phyloP scores from a whole-genome alignment of 2,113 vertebrate genomes.

The Thunnus maccoyii region DNA sequence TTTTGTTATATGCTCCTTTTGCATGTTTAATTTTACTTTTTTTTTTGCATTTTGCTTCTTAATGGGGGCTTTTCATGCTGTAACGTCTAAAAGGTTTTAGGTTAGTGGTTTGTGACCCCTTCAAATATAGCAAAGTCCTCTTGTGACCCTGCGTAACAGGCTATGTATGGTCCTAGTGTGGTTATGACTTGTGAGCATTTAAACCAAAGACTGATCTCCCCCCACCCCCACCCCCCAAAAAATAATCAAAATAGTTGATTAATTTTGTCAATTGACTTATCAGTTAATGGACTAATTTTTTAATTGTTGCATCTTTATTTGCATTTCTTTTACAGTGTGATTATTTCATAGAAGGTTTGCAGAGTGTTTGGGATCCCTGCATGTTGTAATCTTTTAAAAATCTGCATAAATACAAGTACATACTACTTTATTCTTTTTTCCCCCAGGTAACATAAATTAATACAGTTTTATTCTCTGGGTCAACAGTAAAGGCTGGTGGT shows the following conservation, averaged over 20 bases:
- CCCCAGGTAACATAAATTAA: background rate
- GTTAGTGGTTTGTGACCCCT: background rate
- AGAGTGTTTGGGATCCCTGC: background rate
- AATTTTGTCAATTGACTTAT: too few species aligned
- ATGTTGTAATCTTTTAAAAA: background rate
- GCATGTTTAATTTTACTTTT: too few species aligned
- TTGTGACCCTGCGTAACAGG: background rate
- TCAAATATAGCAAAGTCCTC: background rate
- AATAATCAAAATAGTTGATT: too few species aligned
- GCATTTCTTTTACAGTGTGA: too few species aligned
- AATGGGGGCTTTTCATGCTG: too few species aligned
- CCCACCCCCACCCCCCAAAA: too few species aligned
- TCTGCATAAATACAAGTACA: background rate
- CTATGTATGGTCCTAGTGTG: background rate
- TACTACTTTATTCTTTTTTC: too few species aligned
- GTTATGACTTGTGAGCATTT: too few species aligned
- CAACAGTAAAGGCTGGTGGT: slow-evolving; percentile 91
- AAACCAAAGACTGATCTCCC: too few species aligned
- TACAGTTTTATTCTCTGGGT: slow-evolving; percentile 5
- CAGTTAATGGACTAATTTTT: too few species aligned
- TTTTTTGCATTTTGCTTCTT: too few species aligned
- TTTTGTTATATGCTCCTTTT: background rate
- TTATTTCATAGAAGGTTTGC: background rate
- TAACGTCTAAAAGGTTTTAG: background rate
- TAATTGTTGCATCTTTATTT: too few species aligned